A percentile compares a stretch with the other conserved stretches of the same genome.
Evolutionary conservation across 2,888 invertebrate species (phyloP).

Genomic region (Drosophila greeni): DNA sequence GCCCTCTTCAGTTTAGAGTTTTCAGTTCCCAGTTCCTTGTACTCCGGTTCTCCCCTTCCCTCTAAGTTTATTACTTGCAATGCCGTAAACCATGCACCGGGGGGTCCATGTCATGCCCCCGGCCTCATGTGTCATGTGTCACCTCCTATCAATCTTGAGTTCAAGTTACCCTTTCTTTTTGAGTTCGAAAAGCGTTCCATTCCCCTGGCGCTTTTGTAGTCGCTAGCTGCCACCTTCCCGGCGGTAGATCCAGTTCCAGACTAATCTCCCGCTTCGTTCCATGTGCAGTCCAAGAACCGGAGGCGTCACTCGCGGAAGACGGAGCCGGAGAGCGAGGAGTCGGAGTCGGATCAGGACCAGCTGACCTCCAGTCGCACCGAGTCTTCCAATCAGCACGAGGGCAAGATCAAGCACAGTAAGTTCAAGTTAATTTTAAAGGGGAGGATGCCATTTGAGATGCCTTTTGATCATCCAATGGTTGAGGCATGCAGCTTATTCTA

Average conservation of each 20-base stretch:
- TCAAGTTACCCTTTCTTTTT: slow-evolving; percentile 39
- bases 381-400: slow-evolving; percentile 86
- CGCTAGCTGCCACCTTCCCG: slow-evolving; percentile 49
- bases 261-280: slow-evolving; percentile 53
- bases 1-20: slow-evolving; percentile 44
- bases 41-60: background rate
- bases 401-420: slow-evolving; percentile 86
- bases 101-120: slow-evolving; percentile 39
- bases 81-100: slow-evolving; percentile 45
- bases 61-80: slow-evolving; percentile 66
- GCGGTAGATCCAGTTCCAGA: slow-evolving; percentile 10
- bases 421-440: slow-evolving; percentile 42
- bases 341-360: slow-evolving; percentile 87
- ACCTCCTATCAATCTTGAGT: slow-evolving; percentile 52
- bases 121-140: slow-evolving; percentile 43
- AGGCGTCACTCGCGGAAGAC: slow-evolving; percentile 83
- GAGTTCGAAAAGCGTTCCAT: slow-evolving; percentile 49
- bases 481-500: background rate
- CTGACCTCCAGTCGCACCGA: slow-evolving; percentile 86
- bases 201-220: slow-evolving; percentile 64
- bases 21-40: background rate
- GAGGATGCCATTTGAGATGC: background rate
- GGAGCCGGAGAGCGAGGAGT: slow-evolving; percentile 86
- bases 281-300: slow-evolving; percentile 80
- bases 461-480: background rate